Evolutionary conservation across 2,888 invertebrate genomes (phyloP).

Genomic region (Apamea crenata): DNA sequence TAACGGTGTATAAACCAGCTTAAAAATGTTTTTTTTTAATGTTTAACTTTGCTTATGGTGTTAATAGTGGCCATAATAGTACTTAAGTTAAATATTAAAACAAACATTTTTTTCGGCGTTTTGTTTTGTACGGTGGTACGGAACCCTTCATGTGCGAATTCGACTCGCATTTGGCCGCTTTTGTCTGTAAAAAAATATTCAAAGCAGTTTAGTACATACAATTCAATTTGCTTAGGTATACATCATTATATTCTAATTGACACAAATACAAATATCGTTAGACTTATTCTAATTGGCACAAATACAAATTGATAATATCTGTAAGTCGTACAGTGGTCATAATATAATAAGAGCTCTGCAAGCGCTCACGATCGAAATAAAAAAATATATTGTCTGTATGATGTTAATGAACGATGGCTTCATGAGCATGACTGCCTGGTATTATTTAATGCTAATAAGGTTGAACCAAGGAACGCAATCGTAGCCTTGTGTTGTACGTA

Average conservation of each 20-base stretch:
- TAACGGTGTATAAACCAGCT: too few relatives aligned
- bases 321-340: slow-evolving; percentile 5
- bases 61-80: not conserved
- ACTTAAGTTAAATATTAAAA: not conserved
- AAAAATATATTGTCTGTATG: not conserved
- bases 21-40: not conserved
- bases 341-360: not conserved
- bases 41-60: not conserved
- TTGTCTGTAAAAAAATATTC: slow-evolving; percentile 7
- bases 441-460: not conserved
- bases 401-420: not conserved
- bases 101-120: not conserved
- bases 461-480: not conserved
- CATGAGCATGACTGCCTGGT: not conserved
- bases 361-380: not conserved
- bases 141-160: not conserved
- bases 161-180: not conserved
- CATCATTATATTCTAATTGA: slow-evolving; percentile 6
- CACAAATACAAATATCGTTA: not conserved
- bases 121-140: not conserved
- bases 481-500: too few relatives aligned
- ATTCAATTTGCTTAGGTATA: not conserved
- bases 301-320: slow-evolving; percentile 5
- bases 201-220: slow-evolving; percentile 4
- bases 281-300: slow-evolving; percentile 2